Evolutionary conservation across 1,140 invertebrate species (phyloP), one percentile per base, ranked within the genome.

Genomic region (Drosophila willistoni): DNA sequence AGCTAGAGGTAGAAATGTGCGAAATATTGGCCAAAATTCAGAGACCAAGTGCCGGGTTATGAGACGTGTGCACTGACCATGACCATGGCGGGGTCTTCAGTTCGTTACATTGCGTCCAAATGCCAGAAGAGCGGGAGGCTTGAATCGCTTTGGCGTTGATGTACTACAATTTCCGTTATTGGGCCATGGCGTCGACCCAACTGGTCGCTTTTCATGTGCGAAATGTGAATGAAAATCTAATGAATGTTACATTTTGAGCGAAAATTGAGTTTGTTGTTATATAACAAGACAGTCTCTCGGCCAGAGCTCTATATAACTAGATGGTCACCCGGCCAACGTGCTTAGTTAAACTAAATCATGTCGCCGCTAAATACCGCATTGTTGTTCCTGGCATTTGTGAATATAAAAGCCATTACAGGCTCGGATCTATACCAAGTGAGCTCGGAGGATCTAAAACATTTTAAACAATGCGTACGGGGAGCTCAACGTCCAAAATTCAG

Each of bases 41-140:
- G 25, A 65, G 65, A 13, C 36, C 10, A 10, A 39, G 36, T 13
- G 12, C 12, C 66, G 51, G 51, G 71, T 76, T 64, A 54, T 62
- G 68, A 72, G 62, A 67, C 44, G 77, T 89, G 89, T 86, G 89
- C 89, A 91, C 89, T 91, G 89, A 91, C 89, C 89, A 91, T 91
- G 89, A 89, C 90, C 81, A 83, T 91, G 89, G 67, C 73, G 81
- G 69, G 33, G 41, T 47, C 68, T 54, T 39, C 13, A 68, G 34
- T 44, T 22, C 44, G n/a, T 22, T 51, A 19, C 13, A 12, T 12
- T 12, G n/a, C 17, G 17, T 12, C 17, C 63, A 79, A 64, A 65
- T 51, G 64, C 61, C 39, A 64, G 25, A 42, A 42, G 22, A 33
- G 44, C 61, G 66, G 63, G 34, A 55, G 51, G 22, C 63, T 39